Conservation (phyloP, 2,888 invertebrate genomes). For the Sipha maydis region DNA sequence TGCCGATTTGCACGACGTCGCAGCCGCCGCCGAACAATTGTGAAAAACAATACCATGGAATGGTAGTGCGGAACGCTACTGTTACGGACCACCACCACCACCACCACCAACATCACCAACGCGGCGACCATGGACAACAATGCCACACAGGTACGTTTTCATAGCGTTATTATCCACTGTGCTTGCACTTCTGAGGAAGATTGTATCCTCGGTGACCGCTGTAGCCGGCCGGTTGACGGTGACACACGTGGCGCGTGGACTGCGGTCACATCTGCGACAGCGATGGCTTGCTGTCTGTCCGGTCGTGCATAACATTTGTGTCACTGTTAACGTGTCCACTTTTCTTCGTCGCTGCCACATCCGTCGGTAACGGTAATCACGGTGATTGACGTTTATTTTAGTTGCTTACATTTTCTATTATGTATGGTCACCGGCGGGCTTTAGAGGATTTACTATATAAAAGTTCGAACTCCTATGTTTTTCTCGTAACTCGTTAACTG, state of each 20-base stretch:
- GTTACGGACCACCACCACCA: constrained; percentile 50
- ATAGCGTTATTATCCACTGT: background rate
- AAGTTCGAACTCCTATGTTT: background rate
- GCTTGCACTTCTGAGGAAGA: background rate
- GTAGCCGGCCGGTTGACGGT: background rate
- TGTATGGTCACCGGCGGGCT: constrained; percentile 21
- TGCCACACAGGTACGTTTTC: constrained; percentile 40
- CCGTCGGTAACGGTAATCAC: background rate
- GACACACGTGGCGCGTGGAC: constrained; percentile 19
- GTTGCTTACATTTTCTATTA: background rate
- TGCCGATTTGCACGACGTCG: background rate
- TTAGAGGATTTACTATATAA: background rate
- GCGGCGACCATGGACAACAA: constrained; percentile 49
- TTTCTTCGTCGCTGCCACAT: background rate
- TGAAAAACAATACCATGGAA: constrained; percentile 59
- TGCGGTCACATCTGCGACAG: background rate
- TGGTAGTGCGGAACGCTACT: constrained; percentile 49
- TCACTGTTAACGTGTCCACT: background rate
- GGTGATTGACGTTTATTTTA: background rate
- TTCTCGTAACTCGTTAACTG: background rate
- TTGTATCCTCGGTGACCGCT: background rate
- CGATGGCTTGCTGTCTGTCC: background rate
- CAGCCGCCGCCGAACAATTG: constrained; percentile 38
- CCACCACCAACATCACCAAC: constrained; percentile 34
- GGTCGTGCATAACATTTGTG: background rate